A percentile compares a stretch with the other conserved stretches of the same genome.
Evolutionary conservation across 2,888 invertebrate genomes (phyloP).

Genomic region (Xanthorhoe designata): DNA sequence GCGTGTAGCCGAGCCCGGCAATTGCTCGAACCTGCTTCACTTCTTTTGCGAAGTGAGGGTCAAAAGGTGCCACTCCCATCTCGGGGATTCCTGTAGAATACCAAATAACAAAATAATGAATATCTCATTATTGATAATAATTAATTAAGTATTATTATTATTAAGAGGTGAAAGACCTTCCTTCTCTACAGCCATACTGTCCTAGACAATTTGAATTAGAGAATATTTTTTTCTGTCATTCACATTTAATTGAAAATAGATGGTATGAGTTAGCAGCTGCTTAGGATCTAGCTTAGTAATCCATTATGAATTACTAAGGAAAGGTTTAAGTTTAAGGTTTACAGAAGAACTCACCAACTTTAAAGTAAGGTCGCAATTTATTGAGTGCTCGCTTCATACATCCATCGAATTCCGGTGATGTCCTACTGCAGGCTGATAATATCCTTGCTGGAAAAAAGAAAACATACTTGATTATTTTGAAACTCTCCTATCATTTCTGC

Average conservation of each 20-base stretch:
- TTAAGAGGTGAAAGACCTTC: no score
- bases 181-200: no score
- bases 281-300: no score
- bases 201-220: no score
- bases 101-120: not conserved
- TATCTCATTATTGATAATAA: no score
- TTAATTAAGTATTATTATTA: no score
- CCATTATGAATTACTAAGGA: no score
- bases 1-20: conserved; percentile 88
- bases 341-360: conserved; percentile 84
- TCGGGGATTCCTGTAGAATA: conserved; percentile 87
- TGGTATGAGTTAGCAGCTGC: no score
- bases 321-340: no score
- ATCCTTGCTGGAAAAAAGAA: conserved; percentile 70
- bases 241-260: no score
- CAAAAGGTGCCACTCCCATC: conserved; percentile 90
- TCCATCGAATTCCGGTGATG: conserved; percentile 87
- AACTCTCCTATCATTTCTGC: no score
- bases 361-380: conserved; percentile 89
- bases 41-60: conserved; percentile 90
- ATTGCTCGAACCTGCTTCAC: conserved; percentile 87
- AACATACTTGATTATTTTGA: not conserved
- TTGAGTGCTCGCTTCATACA: conserved; percentile 91
- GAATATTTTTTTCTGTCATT: no score
- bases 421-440: conserved; percentile 86